phyloP scores from a whole-genome alignment of 2,888 invertebrate species.

The Macrosiphum euphorbiae region DNA sequence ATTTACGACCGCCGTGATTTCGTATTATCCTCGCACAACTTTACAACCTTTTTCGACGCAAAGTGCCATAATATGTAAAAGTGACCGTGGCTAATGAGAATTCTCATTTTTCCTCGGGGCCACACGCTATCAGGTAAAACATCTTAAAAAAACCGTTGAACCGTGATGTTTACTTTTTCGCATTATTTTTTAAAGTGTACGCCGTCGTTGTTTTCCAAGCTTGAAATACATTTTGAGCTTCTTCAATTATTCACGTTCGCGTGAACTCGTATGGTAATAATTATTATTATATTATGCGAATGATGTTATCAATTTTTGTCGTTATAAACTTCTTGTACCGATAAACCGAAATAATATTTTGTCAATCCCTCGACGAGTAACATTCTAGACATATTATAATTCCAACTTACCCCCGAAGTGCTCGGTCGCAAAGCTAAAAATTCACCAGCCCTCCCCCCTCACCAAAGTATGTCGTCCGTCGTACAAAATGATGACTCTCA shows the following conservation, averaged over 20 bases:
- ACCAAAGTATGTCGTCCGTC: neutral
- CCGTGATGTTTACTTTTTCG: neutral
- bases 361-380: neutral
- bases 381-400: neutral
- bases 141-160: neutral
- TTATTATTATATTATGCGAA: neutral
- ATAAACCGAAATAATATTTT: neutral
- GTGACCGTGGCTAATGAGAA: conserved; percentile 24
- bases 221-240: neutral
- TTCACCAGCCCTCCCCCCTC: neutral
- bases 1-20: conserved; percentile 31
- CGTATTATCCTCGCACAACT: neutral
- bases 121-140: neutral
- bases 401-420: neutral
- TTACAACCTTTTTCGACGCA: conserved; percentile 15
- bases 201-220: neutral
- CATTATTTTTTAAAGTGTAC: neutral
- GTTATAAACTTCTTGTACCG: neutral
- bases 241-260: neutral
- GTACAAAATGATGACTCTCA: neutral
- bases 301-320: neutral
- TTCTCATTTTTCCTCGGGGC: conserved; percentile 40
- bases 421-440: neutral
- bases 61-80: conserved; percentile 44
- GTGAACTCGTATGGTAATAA: neutral